Evolutionary conservation across 1,140 invertebrate species (phyloP), one percentile per base, ranked within the genome.

Genomic region (Aphaenogaster ashmeadi): DNA sequence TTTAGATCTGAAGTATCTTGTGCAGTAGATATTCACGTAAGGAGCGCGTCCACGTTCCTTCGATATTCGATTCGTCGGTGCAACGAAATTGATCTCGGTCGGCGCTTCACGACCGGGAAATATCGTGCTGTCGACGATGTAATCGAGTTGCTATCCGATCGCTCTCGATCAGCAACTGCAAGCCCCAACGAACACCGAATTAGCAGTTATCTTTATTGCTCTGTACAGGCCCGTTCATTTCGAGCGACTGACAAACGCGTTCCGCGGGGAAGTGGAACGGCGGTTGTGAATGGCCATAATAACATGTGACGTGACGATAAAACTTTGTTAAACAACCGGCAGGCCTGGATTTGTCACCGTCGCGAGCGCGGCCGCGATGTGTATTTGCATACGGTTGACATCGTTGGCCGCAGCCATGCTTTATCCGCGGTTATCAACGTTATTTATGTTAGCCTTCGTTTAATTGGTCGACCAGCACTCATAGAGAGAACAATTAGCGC

Each of bases 311-410:
- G 69, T 62, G 47, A 13, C 38, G 54, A 84, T 74, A 75, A 84
- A 84, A 84, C 80, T 84, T 75, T 36, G 54, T 74, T 75, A 50
- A 60, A 75, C 54, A 50, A 75, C 54, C 69, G 44, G 18, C 69
- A 74, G 54, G 44, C 56, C 11, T 62, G 80, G 44, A 84, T 75
- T 74, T 60, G 41, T 74, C 52, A 83, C 52, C 18, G 79, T 72
- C 78, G 47, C 56, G 66, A 72, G 15, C 50, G 15, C 36, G 36
- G 41, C 21, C 41, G 33, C 38, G 52, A 6, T 27, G 21, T 18
- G 66, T 83, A 64, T 72, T 83, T 83, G 79, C 79, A 58, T 71
- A 83, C 4, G 21, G 67, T 58, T 56, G 64, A 81, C 47, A 44
- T n/a, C n/a, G 47, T 67, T n/a, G 64, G 15, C 78, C 78, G 18